Base-by-base conservation (phyloP, 2,888 invertebrate genomes). In the Meganola albula region DNA sequence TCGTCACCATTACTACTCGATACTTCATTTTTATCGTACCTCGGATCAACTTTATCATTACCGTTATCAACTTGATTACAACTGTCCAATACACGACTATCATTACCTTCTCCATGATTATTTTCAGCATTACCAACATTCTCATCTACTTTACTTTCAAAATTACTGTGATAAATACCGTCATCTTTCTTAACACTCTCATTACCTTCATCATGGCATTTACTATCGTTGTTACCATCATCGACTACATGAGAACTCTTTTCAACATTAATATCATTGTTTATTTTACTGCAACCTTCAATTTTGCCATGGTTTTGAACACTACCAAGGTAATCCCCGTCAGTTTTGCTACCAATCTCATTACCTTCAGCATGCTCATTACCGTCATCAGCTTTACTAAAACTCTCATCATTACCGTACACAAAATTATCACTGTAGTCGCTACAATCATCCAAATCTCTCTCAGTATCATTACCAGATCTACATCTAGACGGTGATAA, bases 401-500 rank as follows among this genome's bases (percentile, higher is more conserved):
- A n/a, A n/a, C n/a, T n/a, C n/a, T 33, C 37, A 10, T 48, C 40
- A 2, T 24, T 33, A 3, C 22, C 24, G 12, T 35, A 29, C 7
- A 44, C 40, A 0, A 32, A n/a, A 11, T 47, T 42, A 31, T 36
- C 44, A 4, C 35, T 48, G 10, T 48, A 40, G 6, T 48, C 44
- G 1, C 44, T 41, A 1, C 48, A 1, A 34, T 76, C 77, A 1
- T 74, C 77, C 0, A 73, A 35, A 25, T 78, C 79, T 2, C 57
- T 46, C 8, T 20, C 3, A 20, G n/a, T 2, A n/a, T 20, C 20
- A 20, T 20, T 7, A n/a, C 20, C 20, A n/a, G 61, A 52, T 0
- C 62, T 44, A 21, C 64, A 71, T 26, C 67, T 64, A 0, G 77
- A 71, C 0, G 82, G 82, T 0, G 80, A 79, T 0, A 83, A 58